Conservation (phyloP, 2,888 invertebrate species). For the Microplitis deprimator region DNA sequence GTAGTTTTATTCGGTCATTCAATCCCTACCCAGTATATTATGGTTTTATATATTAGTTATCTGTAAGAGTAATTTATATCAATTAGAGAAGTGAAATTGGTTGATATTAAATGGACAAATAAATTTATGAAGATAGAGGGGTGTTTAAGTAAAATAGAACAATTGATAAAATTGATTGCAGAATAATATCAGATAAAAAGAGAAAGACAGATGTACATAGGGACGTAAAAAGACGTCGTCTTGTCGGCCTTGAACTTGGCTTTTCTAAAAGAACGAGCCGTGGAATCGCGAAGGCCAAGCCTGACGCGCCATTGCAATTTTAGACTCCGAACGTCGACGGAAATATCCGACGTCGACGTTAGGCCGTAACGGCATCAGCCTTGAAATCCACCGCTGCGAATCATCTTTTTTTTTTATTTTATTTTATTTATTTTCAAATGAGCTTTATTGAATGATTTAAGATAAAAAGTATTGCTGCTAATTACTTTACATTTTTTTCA, state of each 20-base stretch:
- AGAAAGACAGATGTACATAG: constrained; percentile 15
- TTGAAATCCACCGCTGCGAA: constrained; percentile 34
- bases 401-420: constrained; percentile 24
- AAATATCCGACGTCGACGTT: constrained; percentile 59
- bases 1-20: constrained; percentile 32
- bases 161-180: not conserved
- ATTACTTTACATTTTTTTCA: not conserved
- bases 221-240: constrained; percentile 47
- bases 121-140: not conserved
- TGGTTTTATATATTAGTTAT: not conserved
- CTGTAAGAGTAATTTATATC: not conserved
- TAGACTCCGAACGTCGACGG: constrained; percentile 58
- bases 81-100: not conserved
- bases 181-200: constrained; percentile 36
- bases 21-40: constrained; percentile 21
- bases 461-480: not conserved
- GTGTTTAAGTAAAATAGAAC: not conserved
- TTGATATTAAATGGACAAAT: not conserved
- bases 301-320: constrained; percentile 44
- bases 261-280: constrained; percentile 58
- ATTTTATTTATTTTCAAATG: not conserved
- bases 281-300: constrained; percentile 53
- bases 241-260: constrained; percentile 69
- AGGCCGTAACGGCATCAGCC: constrained; percentile 22
- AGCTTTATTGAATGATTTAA: not conserved